Evolutionary conservation across 1,140 invertebrate genomes (phyloP).

Genomic region (Antheraea pernyi): DNA sequence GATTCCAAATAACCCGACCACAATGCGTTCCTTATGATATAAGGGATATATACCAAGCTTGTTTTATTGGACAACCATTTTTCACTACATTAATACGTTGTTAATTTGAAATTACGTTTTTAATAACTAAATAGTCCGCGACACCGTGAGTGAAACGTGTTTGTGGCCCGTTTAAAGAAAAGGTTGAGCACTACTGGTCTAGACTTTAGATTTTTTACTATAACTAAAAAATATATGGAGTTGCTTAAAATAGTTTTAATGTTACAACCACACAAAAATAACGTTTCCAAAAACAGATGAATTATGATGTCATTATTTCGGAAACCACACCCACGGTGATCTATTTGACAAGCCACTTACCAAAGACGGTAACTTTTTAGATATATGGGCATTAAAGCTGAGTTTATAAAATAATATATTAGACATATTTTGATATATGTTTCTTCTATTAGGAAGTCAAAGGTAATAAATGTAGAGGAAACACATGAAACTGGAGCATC

Average conservation of each 20-base stretch:
- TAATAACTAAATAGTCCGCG: no score
- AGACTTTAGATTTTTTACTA: not conserved
- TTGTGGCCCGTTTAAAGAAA: no score
- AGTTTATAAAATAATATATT: no score
- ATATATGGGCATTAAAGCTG: not conserved
- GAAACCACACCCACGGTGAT: not conserved
- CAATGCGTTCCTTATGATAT: no score
- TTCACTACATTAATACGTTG: no score
- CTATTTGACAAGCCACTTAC: not conserved
- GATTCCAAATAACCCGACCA: no score
- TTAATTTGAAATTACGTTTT: no score
- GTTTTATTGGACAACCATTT: no score
- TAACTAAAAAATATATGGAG: not conserved
- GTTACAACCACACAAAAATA: no score
- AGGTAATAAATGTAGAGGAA: conserved; percentile 20
- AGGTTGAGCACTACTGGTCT: not conserved
- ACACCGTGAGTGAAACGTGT: no score
- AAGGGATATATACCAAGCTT: no score
- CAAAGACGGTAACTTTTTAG: not conserved
- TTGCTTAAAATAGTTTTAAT: not conserved
- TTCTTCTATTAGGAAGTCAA: conserved; percentile 17
- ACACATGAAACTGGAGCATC: conserved; percentile 27
- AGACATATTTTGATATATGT: no score
- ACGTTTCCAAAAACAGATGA: not conserved
- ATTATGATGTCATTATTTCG: conserved; percentile 5